These are phyloP conservation scores for Lissonota sp. DNA, from an alignment of 2,888 invertebrate species.

Conservation along the genomic window DNA sequence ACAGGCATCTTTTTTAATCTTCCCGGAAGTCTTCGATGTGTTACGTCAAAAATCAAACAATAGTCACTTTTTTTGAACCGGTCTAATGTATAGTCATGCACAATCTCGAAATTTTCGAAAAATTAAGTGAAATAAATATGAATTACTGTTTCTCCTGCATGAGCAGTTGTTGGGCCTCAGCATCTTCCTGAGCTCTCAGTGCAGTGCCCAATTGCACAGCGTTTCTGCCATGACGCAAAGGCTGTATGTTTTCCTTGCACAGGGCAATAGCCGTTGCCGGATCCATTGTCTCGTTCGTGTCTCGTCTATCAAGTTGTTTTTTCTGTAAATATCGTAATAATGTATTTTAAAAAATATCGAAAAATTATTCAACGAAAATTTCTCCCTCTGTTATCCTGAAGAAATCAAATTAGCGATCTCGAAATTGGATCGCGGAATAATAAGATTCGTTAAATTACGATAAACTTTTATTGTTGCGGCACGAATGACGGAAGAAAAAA, in stretches of 20 bases:
- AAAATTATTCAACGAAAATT: not conserved
- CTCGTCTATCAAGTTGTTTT: slow-evolving; percentile 49
- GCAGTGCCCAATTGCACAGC: slow-evolving; percentile 91
- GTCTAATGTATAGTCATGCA: no score
- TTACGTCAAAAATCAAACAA: no score
- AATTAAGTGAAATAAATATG: not conserved
- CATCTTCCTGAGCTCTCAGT: slow-evolving; percentile 90
- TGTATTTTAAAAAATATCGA: no score
- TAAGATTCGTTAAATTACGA: not conserved
- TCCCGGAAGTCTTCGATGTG: no score
- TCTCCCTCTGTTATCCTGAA: not conserved
- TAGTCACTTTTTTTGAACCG: no score
- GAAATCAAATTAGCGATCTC: not conserved
- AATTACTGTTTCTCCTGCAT: slow-evolving; percentile 89
- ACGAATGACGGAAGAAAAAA: not conserved
- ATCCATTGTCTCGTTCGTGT: slow-evolving; percentile 76
- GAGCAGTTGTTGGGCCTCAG: slow-evolving; percentile 88
- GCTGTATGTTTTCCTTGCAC: slow-evolving; percentile 97
- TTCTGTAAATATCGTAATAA: slow-evolving; percentile 21
- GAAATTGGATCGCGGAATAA: not conserved
- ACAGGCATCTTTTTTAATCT: no score
- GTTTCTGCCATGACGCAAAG: slow-evolving; percentile 94
- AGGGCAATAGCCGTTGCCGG: slow-evolving; percentile 82
- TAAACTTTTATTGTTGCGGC: not conserved
- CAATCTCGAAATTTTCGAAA: slow-evolving; percentile 7